phyloP scores from a whole-genome alignment of 2,797 vertebrate species.

The Etheostoma nigrum region DNA sequence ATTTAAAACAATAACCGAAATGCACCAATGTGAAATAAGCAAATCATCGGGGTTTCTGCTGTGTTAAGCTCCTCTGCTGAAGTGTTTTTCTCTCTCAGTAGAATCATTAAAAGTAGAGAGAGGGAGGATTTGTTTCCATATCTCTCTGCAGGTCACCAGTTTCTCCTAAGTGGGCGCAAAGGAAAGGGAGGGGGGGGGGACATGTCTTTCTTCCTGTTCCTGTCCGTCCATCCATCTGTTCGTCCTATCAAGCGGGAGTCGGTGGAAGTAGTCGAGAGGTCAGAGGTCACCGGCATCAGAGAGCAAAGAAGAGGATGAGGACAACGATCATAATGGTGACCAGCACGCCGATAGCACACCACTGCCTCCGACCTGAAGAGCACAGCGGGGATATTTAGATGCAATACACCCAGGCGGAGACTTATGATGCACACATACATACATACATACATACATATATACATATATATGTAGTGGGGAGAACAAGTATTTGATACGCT shows the following conservation, averaged over 20 bases:
- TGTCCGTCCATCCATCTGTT: constrained; percentile 25
- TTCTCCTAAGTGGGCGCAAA: constrained; percentile 14
- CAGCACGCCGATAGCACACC: constrained; percentile 88
- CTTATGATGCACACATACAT: no score
- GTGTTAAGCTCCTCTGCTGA: neutral
- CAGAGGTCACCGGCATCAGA: constrained; percentile 68
- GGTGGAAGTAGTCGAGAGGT: constrained; percentile 16
- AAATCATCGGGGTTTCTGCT: neutral
- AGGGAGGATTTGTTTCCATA: neutral
- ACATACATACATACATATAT: no score
- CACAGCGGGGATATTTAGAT: neutral
- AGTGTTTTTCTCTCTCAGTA: neutral
- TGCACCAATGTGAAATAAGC: constrained; percentile 31
- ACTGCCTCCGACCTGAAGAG: constrained; percentile 86
- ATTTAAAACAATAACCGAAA: constrained; percentile 22
- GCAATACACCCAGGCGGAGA: neutral
- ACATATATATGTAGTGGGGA: no score
- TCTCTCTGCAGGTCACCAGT: constrained; percentile 30
- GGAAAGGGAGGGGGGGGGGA: neutral
- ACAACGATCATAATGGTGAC: constrained; percentile 84
- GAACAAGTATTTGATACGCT: no score
- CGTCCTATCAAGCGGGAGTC: constrained; percentile 25
- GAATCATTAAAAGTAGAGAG: constrained; percentile 26
- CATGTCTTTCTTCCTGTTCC: constrained; percentile 12
- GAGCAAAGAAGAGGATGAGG: constrained; percentile 85